Evolutionary conservation across 2,113 vertebrate species (phyloP), one percentile per base, ranked within the genome.

Genomic region (Eublepharis macularius): DNA sequence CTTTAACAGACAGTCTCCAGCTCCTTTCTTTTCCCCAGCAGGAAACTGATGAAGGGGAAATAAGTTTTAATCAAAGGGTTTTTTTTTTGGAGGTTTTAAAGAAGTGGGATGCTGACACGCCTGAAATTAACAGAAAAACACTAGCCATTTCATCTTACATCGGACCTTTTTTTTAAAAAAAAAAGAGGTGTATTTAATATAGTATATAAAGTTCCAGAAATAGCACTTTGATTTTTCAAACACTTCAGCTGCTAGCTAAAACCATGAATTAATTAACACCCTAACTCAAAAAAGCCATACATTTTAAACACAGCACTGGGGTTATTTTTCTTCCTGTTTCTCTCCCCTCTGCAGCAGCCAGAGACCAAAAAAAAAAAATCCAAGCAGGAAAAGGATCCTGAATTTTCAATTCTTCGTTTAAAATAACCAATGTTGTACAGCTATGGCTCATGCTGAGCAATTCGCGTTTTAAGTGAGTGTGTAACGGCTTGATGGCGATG

Each of bases 201-300:
- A 45, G 69, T 2, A 11, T 54, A 76, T 41, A 39, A 75, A 51
- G 32, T 87, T 74, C 70, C 14, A 80, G 63, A 85, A 43, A 3
- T 34, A 87, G 73, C 19, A 82, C 45, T 76, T 60, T 29, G 70
- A 34, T 66, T 1, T 17, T 57, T 80, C 74, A 1, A 26, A 9
- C 2, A 65, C 70, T 45, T 5, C n/a, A 17, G 65, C 3, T 12
- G 81, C 21, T 0, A 0, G 29, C 0, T 0, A 69, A 63, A 41
- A 84, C 73, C 75, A 82, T 77, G 84, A 60, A 24, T 34, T 76
- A 83, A 83, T 75, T 9, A 47, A 13, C 66, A 78, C 68, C 41
- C 72, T 4, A 43, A 12, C 17, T 10, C 12, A 5, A 49, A 16
- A 13, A 29, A 0, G 41, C 3, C 45, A 29, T 68, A 76, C 86